Conservation (phyloP, 2,888 invertebrate genomes). For the Halictus ligatus region DNA sequence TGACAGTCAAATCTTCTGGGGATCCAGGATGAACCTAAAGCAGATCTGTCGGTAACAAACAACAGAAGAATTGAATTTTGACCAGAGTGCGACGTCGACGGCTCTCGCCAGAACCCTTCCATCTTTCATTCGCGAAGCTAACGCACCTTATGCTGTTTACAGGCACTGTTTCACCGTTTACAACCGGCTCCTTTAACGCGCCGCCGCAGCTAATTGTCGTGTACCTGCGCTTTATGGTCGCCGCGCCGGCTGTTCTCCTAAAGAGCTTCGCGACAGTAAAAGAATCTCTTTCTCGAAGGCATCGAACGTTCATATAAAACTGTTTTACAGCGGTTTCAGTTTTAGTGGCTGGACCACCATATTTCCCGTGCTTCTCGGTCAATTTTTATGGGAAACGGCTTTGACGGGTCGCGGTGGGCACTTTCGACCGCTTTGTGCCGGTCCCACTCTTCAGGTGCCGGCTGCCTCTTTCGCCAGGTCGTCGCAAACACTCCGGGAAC, state of each 20-base stretch:
- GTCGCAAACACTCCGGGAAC: neutral
- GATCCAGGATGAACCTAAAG: too few relatives aligned
- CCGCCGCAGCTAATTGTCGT: constrained; percentile 21
- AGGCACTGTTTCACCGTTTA: neutral
- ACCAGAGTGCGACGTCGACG: too few relatives aligned
- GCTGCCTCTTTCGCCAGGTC: neutral
- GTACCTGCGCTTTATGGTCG: constrained; percentile 33
- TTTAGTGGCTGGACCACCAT: neutral
- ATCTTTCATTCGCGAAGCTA: neutral
- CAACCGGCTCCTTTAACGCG: neutral
- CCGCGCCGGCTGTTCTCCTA: neutral
- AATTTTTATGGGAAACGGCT: neutral
- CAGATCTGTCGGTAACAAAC: too few relatives aligned
- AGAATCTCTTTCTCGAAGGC: neutral
- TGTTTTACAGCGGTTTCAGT: neutral
- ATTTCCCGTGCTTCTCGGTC: neutral
- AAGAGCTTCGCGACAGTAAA: neutral
- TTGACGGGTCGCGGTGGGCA: neutral
- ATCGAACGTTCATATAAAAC: neutral
- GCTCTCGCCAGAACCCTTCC: too few relatives aligned
- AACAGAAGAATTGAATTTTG: too few relatives aligned
- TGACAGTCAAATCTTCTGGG: too few relatives aligned
- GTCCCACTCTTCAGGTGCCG: neutral
- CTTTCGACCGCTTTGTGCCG: neutral
- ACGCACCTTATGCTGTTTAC: neutral